These are phyloP conservation scores for Drosophila anomelani DNA, from an alignment of 2,888 invertebrate species.

Conservation along the genomic window DNA sequence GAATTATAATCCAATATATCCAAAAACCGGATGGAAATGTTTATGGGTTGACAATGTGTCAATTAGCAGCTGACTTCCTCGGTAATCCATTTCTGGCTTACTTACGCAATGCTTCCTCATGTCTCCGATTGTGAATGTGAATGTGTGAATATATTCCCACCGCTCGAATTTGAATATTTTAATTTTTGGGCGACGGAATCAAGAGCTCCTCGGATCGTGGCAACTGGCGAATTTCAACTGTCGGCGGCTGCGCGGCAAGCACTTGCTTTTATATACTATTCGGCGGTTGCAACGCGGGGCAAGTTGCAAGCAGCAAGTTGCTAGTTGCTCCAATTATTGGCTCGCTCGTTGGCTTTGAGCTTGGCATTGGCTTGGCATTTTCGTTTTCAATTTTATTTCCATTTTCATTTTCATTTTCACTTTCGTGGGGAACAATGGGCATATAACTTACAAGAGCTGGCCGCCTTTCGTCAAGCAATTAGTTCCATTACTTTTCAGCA, in stretches of 20 bases:
- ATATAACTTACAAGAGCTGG: conserved; percentile 51
- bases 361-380: conserved; percentile 79
- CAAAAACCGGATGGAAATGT: conserved; percentile 21
- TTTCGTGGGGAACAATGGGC: conserved; percentile 61
- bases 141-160: conserved; percentile 23
- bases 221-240: conserved; percentile 63
- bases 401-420: conserved; percentile 67
- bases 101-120: conserved; percentile 80
- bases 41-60: conserved; percentile 30
- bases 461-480: conserved; percentile 76
- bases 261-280: conserved; percentile 72
- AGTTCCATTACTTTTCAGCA: conserved; percentile 74
- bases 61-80: conserved; percentile 45
- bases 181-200: conserved; percentile 6
- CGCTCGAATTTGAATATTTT: conserved; percentile 24
- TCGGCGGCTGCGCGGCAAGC: conserved; percentile 73
- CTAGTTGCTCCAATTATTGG: conserved; percentile 66
- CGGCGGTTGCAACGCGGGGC: conserved; percentile 24
- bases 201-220: conserved; percentile 28
- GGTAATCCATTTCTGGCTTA: conserved; percentile 42
- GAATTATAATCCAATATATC: conserved; percentile 10
- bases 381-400: conserved; percentile 71
- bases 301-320: conserved; percentile 24
- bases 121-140: conserved; percentile 5
- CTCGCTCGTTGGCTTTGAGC: conserved; percentile 56